Conservation (phyloP, 2,888 invertebrate genomes). For the Tortricodes alternella region DNA sequence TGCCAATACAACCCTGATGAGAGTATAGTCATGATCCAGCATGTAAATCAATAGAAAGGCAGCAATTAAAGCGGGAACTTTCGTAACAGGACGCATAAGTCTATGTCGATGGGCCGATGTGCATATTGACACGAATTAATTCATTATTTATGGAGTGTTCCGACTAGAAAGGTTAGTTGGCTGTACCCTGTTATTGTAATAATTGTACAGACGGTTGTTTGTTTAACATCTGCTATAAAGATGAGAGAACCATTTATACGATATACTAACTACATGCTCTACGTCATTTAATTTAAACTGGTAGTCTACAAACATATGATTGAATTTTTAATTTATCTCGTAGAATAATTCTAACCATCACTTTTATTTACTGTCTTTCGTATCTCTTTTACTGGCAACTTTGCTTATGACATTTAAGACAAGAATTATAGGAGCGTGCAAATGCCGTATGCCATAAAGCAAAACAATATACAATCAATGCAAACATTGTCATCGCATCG, state of each 20-base stretch:
- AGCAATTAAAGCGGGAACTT: constrained; percentile 53
- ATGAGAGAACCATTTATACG: constrained; percentile 1
- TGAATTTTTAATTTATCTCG: too few relatives aligned
- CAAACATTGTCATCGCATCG: constrained; percentile 31
- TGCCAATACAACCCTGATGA: background rate
- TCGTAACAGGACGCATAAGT: constrained; percentile 49
- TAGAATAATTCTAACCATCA: too few relatives aligned
- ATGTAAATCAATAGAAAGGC: constrained; percentile 63
- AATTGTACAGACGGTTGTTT: constrained; percentile 21
- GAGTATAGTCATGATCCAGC: constrained; percentile 33
- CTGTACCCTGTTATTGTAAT: constrained; percentile 28
- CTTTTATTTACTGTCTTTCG: too few relatives aligned
- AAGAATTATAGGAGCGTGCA: background rate
- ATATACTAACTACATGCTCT: background rate
- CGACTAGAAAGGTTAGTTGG: constrained; percentile 29
- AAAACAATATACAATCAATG: constrained; percentile 27
- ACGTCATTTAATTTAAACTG: background rate
- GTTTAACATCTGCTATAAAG: constrained; percentile 26
- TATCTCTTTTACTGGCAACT: too few relatives aligned
- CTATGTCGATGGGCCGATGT: constrained; percentile 38
- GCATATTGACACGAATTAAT: constrained; percentile 49
- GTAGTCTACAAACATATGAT: too few relatives aligned
- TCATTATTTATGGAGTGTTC: constrained; percentile 47
- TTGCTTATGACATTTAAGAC: too few relatives aligned
- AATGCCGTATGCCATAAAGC: constrained; percentile 11